phyloP scores from a whole-genome alignment of 2,113 vertebrate species.

The Furnarius figulus region DNA sequence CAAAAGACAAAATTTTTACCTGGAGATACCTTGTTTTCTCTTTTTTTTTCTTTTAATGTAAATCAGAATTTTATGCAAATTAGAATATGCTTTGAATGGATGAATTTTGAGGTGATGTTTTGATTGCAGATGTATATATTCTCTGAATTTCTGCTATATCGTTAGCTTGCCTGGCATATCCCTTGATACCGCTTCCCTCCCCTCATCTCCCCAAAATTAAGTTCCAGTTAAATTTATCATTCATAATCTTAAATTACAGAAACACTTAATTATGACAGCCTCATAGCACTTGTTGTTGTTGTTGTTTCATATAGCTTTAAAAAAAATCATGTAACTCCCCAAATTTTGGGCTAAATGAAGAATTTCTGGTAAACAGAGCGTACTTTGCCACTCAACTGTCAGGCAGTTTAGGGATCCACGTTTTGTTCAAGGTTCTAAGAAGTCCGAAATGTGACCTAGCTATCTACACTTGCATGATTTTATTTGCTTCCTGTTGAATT shows the following conservation, averaged over 20 bases:
- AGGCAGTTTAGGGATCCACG: neutral
- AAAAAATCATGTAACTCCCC: neutral
- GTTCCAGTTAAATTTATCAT: neutral
- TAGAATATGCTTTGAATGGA: neutral
- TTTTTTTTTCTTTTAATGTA: neutral
- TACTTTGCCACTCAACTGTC: neutral
- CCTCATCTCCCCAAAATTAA: neutral
- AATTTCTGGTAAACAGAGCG: neutral
- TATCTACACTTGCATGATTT: neutral
- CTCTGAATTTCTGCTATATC: neutral
- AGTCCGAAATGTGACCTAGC: neutral
- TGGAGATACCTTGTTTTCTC: neutral
- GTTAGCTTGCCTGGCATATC: neutral
- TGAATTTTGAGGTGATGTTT: neutral
- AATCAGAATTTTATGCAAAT: neutral
- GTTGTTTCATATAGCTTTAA: neutral
- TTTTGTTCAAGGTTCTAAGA: neutral
- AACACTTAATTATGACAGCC: neutral
- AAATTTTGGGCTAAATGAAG: neutral
- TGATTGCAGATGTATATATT: neutral
- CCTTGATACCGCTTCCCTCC: neutral
- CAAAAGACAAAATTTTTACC: neutral
- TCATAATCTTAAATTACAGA: neutral
- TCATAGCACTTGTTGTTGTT: neutral
- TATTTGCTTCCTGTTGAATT: neutral